Evolutionary conservation across 2,797 vertebrate species (phyloP).

Genomic region (Bryconaethiops microstoma): DNA sequence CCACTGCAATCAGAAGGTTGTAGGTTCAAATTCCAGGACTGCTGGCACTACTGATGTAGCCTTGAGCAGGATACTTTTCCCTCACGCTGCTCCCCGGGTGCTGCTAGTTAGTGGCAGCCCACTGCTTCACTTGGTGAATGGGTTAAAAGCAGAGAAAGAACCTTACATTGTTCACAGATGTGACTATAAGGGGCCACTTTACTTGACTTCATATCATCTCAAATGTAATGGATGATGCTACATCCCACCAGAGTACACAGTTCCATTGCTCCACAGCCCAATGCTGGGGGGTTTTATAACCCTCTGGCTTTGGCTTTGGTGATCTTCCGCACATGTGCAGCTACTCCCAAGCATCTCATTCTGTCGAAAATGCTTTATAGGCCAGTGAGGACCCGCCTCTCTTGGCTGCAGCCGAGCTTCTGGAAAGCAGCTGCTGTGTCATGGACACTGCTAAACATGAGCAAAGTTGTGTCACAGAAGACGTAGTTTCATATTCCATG

Average conservation of each 20-base stretch:
- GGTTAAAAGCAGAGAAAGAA: no score
- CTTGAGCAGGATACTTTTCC: no score
- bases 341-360: neutral
- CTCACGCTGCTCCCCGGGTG: no score
- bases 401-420: neutral
- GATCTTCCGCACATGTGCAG: neutral
- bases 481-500: neutral
- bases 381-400: neutral
- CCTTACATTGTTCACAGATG: no score
- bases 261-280: neutral
- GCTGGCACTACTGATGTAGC: no score
- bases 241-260: neutral
- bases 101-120: no score
- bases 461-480: neutral
- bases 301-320: neutral
- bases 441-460: neutral
- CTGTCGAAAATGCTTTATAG: neutral
- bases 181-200: no score
- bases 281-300: neutral
- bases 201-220: neutral
- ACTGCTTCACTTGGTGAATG: no score
- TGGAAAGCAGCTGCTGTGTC: neutral
- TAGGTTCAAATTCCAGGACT: no score
- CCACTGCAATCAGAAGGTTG: no score
- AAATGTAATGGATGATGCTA: neutral